These are phyloP conservation scores for Prostheceraeus crozeri DNA, from an alignment of 2,888 invertebrate species.

Conservation along the genomic window DNA sequence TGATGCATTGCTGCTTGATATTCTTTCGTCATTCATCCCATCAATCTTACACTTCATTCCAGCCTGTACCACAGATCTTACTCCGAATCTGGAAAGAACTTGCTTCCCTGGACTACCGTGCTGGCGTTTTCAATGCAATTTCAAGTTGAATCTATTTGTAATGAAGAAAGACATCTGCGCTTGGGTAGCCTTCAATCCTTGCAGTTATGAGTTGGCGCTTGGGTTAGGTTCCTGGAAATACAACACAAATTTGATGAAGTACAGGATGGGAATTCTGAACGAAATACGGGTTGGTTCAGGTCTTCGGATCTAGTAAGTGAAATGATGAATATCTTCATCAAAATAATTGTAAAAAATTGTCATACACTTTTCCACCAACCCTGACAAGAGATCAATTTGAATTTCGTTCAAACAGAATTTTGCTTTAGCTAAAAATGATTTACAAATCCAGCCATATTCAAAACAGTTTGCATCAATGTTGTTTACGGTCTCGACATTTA, in stretches of 20 bases:
- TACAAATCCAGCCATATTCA: too few relatives aligned
- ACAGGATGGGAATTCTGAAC: slow-evolving; percentile 1
- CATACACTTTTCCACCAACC: too few relatives aligned
- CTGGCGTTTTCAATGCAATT: background rate
- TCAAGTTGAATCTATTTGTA: background rate
- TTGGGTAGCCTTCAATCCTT: slow-evolving; percentile 13
- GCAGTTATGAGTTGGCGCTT: slow-evolving; percentile 3
- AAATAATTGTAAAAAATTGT: too few relatives aligned
- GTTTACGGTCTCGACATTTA: too few relatives aligned
- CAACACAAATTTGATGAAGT: background rate
- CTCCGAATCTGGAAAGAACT: background rate
- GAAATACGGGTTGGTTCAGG: background rate
- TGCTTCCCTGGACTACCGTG: background rate
- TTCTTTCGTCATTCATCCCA: too few relatives aligned
- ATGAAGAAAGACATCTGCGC: background rate
- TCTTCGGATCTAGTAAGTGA: too few relatives aligned
- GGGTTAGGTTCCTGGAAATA: background rate
- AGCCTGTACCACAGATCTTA: background rate
- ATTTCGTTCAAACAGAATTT: too few relatives aligned
- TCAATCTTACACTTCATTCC: background rate
- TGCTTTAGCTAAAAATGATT: too few relatives aligned
- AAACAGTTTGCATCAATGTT: too few relatives aligned
- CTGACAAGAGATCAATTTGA: too few relatives aligned
- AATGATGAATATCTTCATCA: too few relatives aligned
- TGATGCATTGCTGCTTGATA: too few relatives aligned